Base-by-base conservation (phyloP, 2,797 vertebrate species). In the Bufotes viridis region DNA sequence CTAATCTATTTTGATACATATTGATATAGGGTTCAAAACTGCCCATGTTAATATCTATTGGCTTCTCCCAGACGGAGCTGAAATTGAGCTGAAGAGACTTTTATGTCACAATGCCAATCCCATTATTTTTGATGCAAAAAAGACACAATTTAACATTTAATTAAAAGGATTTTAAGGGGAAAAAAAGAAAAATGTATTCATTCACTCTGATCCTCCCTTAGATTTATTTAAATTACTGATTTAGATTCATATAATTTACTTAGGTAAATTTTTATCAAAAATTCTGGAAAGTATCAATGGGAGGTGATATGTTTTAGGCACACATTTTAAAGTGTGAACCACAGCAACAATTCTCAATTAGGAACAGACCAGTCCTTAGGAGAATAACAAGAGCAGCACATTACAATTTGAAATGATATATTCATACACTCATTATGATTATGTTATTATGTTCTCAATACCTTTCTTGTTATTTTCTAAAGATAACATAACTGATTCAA, bases 21-120 rank as follows among this genome's bases (percentile, higher is more conserved):
- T 87, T 87, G 79, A 87, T 82, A 75, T 63, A 75, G 34, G 53
- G 55, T 86, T 86, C 49, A 86, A 78, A 86, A 86, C 79, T 87
- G 79, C 51, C 70, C 74, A 78, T 83, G 24, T 83, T 87, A 83
- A 87, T 87, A 87, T 67, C 87, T 83, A 83, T 87, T 87, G 70
- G 72, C 83, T 87, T 87, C 80, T 78, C 72, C 74, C 69, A 69
- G 81, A 87, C 22, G 67, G 53, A 34, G 34, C 34, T 34, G 34
- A 87, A 78, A 78, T 78, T 11, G 72, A 74, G 42, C 1, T 53
- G 79, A 63, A 76, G n/a, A 78, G 22, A 58, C 70, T 78, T 83
- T 78, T 58, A 65, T 87, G 81, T 83, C 24, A 78, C 49, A 24
- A 72, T 69, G 72, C 72, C 72, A 87, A 78, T 78, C 18, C 26